phyloP scores from a whole-genome alignment of 2,797 vertebrate species.

The Pogoniulus pusillus region DNA sequence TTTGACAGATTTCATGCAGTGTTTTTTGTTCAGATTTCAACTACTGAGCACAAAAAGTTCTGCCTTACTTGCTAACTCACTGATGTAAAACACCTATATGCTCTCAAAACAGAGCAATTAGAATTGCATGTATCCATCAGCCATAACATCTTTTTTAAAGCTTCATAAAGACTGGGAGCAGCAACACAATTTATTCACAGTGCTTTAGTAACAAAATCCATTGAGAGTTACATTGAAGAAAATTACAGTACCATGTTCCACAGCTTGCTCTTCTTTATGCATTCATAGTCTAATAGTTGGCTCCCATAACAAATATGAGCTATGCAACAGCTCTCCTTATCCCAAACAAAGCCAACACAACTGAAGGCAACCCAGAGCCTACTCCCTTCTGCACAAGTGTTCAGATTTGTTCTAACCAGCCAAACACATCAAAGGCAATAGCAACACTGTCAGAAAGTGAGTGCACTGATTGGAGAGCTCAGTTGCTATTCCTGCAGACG shows the following conservation, averaged over 20 bases:
- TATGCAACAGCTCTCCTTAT: neutral
- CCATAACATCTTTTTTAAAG: neutral
- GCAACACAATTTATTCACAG: neutral
- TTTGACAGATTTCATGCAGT: neutral
- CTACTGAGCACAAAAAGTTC: neutral
- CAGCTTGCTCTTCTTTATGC: neutral
- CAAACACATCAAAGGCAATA: neutral
- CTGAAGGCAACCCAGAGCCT: neutral
- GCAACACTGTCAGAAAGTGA: neutral
- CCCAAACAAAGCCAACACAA: neutral
- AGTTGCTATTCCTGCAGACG: neutral
- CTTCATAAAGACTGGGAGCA: neutral
- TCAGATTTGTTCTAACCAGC: neutral
- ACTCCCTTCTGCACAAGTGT: neutral
- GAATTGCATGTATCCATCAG: neutral
- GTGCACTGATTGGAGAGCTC: neutral
- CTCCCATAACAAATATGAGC: neutral
- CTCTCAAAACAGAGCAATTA: neutral
- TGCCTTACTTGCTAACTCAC: neutral
- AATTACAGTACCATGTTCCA: neutral
- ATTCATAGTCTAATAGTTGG: neutral
- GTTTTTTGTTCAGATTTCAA: neutral
- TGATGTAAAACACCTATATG: neutral
- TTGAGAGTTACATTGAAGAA: neutral
- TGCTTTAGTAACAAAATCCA: neutral